These are phyloP conservation scores for Diaphora mendica DNA, from an alignment of 2,888 invertebrate species.

Conservation along the genomic window DNA sequence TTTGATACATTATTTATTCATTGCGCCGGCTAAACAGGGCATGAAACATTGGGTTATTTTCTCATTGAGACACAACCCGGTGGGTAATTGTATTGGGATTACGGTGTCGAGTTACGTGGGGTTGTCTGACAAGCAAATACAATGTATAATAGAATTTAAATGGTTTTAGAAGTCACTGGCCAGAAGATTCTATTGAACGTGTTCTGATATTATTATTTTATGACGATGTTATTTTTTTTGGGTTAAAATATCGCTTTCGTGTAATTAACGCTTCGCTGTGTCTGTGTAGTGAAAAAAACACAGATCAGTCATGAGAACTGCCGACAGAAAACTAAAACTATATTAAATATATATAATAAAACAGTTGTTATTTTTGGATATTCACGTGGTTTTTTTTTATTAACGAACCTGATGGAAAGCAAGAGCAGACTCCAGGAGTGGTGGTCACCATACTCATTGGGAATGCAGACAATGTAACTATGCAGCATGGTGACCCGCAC, in stretches of 20 bases:
- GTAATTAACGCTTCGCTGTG: background rate
- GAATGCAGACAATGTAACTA: too few species aligned
- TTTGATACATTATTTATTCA: constrained; percentile 55
- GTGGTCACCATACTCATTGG: too few species aligned
- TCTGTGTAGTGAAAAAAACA: too few species aligned
- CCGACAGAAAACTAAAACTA: too few species aligned
- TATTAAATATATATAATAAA: too few species aligned
- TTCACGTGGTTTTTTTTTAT: too few species aligned
- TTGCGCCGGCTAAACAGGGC: constrained; percentile 56
- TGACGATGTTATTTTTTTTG: background rate
- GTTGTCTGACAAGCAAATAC: constrained; percentile 48
- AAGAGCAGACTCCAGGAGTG: too few species aligned
- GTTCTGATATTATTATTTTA: constrained; percentile 5
- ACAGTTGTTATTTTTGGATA: too few species aligned
- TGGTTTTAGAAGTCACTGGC: constrained; percentile 34
- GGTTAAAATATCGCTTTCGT: background rate
- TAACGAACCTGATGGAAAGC: too few species aligned
- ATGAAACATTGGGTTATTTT: constrained; percentile 74
- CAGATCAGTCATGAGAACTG: too few species aligned
- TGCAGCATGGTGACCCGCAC: too few species aligned
- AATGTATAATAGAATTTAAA: constrained; percentile 50
- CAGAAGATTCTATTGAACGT: constrained; percentile 18
- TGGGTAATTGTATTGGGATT: constrained; percentile 72
- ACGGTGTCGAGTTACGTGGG: constrained; percentile 69
- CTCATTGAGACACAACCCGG: constrained; percentile 69